phyloP scores from a whole-genome alignment of 2,888 invertebrate genomes.

The Hyposoter didymator region DNA sequence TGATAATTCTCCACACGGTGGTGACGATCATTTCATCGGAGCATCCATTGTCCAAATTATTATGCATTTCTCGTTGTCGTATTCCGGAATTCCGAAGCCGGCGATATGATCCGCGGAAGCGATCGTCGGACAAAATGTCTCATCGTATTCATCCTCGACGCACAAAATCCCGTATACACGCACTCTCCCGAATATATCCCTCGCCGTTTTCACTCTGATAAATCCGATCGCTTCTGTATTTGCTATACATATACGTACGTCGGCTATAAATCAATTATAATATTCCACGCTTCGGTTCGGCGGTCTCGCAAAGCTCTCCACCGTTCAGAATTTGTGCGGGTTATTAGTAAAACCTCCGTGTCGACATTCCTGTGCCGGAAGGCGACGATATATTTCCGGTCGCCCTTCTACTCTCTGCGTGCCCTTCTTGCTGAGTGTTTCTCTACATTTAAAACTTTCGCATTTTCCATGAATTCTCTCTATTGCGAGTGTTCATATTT shows the following conservation, averaged over 20 bases:
- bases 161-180: not conserved
- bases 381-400: constrained; percentile 81
- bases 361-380: constrained; percentile 79
- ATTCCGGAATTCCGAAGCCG: constrained; percentile 64
- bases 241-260: constrained; percentile 42
- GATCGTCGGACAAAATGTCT: constrained; percentile 62
- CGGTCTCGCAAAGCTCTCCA: constrained; percentile 73
- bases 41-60: constrained; percentile 60
- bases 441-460: constrained; percentile 81
- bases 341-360: constrained; percentile 83
- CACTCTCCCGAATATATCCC: constrained; percentile 36
- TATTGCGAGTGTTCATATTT: constrained; percentile 31
- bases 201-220: constrained; percentile 78
- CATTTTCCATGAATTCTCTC: constrained; percentile 72
- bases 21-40: constrained; percentile 44
- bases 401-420: constrained; percentile 45
- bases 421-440: constrained; percentile 74
- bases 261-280: constrained; percentile 84
- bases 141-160: constrained; percentile 29
- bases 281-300: constrained; percentile 84
- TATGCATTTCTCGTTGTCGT: constrained; percentile 60
- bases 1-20: constrained; percentile 14
- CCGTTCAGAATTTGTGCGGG: constrained; percentile 66
- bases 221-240: constrained; percentile 75
- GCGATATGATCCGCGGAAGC: constrained; percentile 62